Evolutionary conservation across 2,888 invertebrate species (phyloP), one percentile per base, ranked within the genome.

Genomic region (Chloromyia formosa): DNA sequence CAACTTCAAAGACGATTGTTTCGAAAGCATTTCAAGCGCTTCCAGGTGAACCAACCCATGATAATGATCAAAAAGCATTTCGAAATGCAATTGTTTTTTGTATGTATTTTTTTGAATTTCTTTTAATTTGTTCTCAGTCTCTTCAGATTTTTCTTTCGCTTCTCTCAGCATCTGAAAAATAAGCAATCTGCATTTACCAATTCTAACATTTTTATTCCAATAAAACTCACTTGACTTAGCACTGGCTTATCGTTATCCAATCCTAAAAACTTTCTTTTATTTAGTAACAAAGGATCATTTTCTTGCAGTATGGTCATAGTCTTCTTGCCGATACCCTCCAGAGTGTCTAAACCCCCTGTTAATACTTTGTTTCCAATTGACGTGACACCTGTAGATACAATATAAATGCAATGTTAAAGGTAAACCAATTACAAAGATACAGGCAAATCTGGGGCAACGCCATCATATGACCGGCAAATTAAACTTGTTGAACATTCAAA

Each of bases 271-370:
- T 87, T 80, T 83, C 88, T 78, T 86, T 87, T 82, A 80, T 94
- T 94, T 79, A 92, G 93, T 16, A 96, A 85, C 0, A 95, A 94
- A 0, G 96, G 96, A 84, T 97, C 96, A 35, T 95, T 95, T 75
- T 97, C 96, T 83, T 96, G 95, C 0, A 97, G 86, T 0, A 95
- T 95, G 82, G 94, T 93, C 92, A 96, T 95, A 0, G 97, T 97
- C 83, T 96, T 96, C 83, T 96, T 96, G 7, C 97, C 97, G 78
- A 97, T 94, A 0, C 93, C 92, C 85, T 97, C 97, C 62, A 97
- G 85, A 0, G 96, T 96, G 82, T 95, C 96, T 23, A 95, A 85
- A 20, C 95, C 94, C 0, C 93, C 93, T 16, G 90, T 88, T 78
- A 95, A 88, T 0, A 95, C 94, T 86, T 91, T 92, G 66, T 88